phyloP scores from a whole-genome alignment of 2,797 vertebrate species.

The Hozukius guyotensis region DNA sequence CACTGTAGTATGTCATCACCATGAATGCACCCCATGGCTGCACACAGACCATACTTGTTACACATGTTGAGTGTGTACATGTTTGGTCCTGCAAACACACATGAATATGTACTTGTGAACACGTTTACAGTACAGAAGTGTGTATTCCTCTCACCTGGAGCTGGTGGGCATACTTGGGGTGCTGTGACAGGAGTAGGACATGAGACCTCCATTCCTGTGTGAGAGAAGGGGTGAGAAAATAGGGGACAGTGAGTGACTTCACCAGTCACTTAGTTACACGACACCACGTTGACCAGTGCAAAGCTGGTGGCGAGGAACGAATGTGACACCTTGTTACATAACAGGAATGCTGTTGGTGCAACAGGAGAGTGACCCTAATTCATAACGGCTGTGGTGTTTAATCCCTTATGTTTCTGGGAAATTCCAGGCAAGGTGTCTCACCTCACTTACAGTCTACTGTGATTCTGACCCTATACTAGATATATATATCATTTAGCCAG shows the following conservation, averaged over 20 bases:
- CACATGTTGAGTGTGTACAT: neutral
- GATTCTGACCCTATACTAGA: slow-evolving; percentile 7
- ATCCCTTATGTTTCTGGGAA: slow-evolving; percentile 17
- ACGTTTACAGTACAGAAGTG: neutral
- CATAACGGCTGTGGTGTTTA: slow-evolving; percentile 30
- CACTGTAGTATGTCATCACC: slow-evolving; percentile 5
- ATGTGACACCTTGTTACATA: slow-evolving; percentile 49
- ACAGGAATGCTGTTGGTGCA: slow-evolving; percentile 30
- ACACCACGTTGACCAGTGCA: neutral
- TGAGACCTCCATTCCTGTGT: slow-evolving; percentile 79
- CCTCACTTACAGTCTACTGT: neutral
- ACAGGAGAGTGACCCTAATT: slow-evolving; percentile 36
- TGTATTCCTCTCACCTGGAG: slow-evolving; percentile 62
- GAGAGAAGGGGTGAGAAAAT: slow-evolving; percentile 23
- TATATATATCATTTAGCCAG: neutral
- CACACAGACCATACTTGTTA: slow-evolving; percentile 7
- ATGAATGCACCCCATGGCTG: neutral
- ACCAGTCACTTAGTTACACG: slow-evolving; percentile 20
- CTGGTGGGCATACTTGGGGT: slow-evolving; percentile 77
- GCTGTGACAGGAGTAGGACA: slow-evolving; percentile 70
- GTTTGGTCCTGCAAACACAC: neutral
- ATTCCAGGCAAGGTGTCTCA: slow-evolving; percentile 12
- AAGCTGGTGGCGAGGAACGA: slow-evolving; percentile 10
- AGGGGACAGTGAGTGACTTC: slow-evolving; percentile 52
- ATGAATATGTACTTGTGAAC: neutral